Evolutionary conservation across 2,797 vertebrate genomes (phyloP).

Genomic region (Darevskia nairensis): DNA sequence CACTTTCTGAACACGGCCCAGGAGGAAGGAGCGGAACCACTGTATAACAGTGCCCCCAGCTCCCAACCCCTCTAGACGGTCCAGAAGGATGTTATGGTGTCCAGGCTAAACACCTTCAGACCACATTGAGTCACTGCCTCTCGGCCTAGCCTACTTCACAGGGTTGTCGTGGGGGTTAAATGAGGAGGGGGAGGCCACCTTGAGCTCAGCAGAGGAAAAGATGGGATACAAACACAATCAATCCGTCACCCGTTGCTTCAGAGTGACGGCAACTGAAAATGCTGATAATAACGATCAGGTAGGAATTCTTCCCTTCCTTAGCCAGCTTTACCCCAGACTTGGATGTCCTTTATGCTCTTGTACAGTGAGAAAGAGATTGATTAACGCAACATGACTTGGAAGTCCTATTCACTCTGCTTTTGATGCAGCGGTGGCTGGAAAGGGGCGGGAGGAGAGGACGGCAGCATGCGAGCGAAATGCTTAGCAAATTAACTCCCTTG

Average conservation of each 20-base stretch:
- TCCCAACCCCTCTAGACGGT: too few relatives aligned
- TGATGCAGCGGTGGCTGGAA: constrained; percentile 42
- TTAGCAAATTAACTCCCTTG: constrained; percentile 69
- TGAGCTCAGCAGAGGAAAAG: background rate
- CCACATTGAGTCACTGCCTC: too few relatives aligned
- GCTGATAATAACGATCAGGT: too few relatives aligned
- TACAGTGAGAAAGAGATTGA: constrained; percentile 68
- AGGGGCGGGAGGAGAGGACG: constrained; percentile 24
- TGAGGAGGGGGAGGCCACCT: background rate
- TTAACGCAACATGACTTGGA: constrained; percentile 66
- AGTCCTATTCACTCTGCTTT: constrained; percentile 47
- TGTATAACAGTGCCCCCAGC: too few relatives aligned
- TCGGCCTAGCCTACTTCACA: too few relatives aligned
- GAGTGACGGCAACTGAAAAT: too few relatives aligned
- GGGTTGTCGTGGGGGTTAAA: too few relatives aligned
- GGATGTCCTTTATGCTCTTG: constrained; percentile 52
- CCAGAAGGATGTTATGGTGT: too few relatives aligned
- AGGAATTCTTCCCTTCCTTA: background rate
- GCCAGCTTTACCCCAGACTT: constrained; percentile 34
- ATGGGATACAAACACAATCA: background rate
- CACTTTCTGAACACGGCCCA: too few relatives aligned
- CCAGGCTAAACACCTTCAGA: too few relatives aligned
- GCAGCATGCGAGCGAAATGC: constrained; percentile 59
- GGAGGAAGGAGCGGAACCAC: too few relatives aligned
- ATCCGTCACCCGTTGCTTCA: background rate